Base-by-base conservation (phyloP, 2,888 invertebrate genomes). In the Brassicogethes aeneus region DNA sequence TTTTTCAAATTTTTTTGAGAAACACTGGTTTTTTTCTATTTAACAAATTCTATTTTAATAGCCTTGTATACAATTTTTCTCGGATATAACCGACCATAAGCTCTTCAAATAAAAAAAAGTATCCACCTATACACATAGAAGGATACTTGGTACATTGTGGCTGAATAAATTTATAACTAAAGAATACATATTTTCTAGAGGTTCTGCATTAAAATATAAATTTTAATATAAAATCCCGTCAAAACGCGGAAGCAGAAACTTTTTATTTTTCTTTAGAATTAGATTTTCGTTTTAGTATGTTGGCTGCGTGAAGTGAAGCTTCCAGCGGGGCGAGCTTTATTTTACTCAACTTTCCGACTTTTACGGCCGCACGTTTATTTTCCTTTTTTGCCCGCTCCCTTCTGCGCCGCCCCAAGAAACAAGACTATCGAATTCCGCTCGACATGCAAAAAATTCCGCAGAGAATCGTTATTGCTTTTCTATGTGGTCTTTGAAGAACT, bases 251-350 rank as follows among this genome's bases (percentile, higher is more conserved):
- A 23, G 23, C 5, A 5, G 23, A 10, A 23, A 23, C 23, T 23
- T 23, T 23, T 23, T 23, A 23, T 23, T 23, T 23, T 10, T 10
- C 5, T 23, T 5, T 10, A 10, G 23, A 23, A 23, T 23, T 23
- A 23, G 23, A 23, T 23, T 23, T 23, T 23, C 23, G 23, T 23
- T 23, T 23, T 23, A 23, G 23, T 23, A 10, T 23, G 5, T 23
- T 23, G 23, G 23, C 23, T 23, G 23, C 23, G 23, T 23, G 23
- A n/a, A n/a, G n/a, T n/a, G 23, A 23, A 23, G 23, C 23, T 23
- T 23, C 10, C 23, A 7, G 5, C 23, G 5, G 23, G 23, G 23
- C 23, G 23, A 23, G 23, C 23, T 23, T 23, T 23, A 23, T 23
- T 23, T 23, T 23, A 23, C 23, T 23, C 23, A 23, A 23, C 23